Base-by-base conservation (phyloP, 2,113 vertebrate species). In the Alaudala cheleensis region DNA sequence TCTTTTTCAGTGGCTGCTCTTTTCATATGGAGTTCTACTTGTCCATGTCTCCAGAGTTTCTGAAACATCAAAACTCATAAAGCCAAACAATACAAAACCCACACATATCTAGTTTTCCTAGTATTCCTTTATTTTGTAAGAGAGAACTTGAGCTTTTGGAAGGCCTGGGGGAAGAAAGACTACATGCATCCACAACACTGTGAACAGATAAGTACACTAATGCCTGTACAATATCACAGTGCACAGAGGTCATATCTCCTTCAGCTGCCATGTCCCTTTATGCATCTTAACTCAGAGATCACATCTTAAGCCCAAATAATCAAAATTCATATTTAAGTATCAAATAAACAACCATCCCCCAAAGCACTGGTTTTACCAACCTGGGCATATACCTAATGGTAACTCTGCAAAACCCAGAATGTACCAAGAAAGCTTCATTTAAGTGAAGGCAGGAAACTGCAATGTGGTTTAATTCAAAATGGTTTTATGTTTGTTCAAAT, bases 91-190 rank as follows among this genome's bases (percentile, higher is more conserved):
- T 8, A 12, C 6, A 86, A 86, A 65, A 44, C 12, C 29, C 6
- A 53, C 39, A 66, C 2, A 20, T 6, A 66, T 1, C 2, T n/a
- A 31, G 6, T 67, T 67, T 84, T 77, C 33, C 26, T 69, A 56
- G 60, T 60, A 54, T 0, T 56, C 19, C 14, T 51, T 67, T 40
- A 44, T 44, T 76, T 54, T 67, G 3, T 47, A 53, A 74, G 16
- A 3, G 15, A 56, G 6, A 37, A 40, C 40, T 69, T 45, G 17
- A 73, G 34, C 12, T 87, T 86, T n/a, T 45, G 12, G 22, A 17
- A 49, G 2, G 9, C 1, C 0, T 19, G 3, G 2, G 4, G 28
- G 8, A 37, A 25, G 16, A 45, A 65, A 4, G 22, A 70, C 14
- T 28, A 72, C 33, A 31, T 21, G 10, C 19, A 77, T 25, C 31